phyloP scores from a whole-genome alignment of 2,888 invertebrate genomes.

The Lucinisca nassula region DNA sequence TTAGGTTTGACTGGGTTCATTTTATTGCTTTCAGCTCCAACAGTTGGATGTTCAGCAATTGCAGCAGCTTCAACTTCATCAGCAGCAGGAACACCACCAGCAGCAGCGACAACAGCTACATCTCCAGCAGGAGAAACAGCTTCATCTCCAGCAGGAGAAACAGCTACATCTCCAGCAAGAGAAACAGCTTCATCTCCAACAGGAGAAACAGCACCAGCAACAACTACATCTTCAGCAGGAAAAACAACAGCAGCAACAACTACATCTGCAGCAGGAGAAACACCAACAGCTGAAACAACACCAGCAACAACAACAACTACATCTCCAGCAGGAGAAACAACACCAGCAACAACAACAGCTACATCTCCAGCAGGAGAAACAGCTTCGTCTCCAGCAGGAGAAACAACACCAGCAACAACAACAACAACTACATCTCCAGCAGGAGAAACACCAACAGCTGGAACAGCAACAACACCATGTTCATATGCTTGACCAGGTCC shows the following conservation, averaged over 20 bases:
- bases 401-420: slow-evolving; percentile 43
- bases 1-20: slow-evolving; percentile 25
- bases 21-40: slow-evolving; percentile 43
- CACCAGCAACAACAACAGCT: slow-evolving; percentile 32
- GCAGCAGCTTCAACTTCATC: slow-evolving; percentile 69
- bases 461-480: slow-evolving; percentile 24
- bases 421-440: slow-evolving; percentile 21
- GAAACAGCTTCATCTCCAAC: slow-evolving; percentile 41
- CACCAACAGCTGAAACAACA: slow-evolving; percentile 69
- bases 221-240: slow-evolving; percentile 72
- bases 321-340: slow-evolving; percentile 44
- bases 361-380: slow-evolving; percentile 47
- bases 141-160: slow-evolving; percentile 53
- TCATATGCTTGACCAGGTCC: slow-evolving; percentile 1
- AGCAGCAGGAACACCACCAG: slow-evolving; percentile 66
- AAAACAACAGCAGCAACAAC: slow-evolving; percentile 56
- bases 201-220: slow-evolving; percentile 45
- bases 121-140: slow-evolving; percentile 47
- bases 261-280: no score
- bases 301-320: slow-evolving; percentile 52
- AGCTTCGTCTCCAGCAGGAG: slow-evolving; percentile 15
- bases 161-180: slow-evolving; percentile 62
- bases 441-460: slow-evolving; percentile 38
- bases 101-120: slow-evolving; percentile 39
- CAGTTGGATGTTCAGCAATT: slow-evolving; percentile 64